These are phyloP conservation scores for Phrynocephalus forsythii DNA, from an alignment of 2,797 vertebrate genomes.

Conservation along the genomic window DNA sequence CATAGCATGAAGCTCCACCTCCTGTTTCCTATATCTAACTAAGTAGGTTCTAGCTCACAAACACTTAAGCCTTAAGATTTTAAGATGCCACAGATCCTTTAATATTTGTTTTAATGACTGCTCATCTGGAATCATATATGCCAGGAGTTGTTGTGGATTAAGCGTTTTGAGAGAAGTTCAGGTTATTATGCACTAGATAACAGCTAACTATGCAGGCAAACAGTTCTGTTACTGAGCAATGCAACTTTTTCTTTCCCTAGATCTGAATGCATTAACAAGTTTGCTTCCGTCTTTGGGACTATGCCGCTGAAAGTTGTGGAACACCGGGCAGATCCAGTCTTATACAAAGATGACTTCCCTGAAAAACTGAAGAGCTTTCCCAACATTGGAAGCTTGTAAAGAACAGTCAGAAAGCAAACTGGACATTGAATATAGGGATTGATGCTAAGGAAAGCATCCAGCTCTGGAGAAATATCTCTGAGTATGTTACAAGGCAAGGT, in stretches of 20 bases:
- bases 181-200: conserved; percentile 3
- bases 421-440: neutral
- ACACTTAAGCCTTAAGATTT: neutral
- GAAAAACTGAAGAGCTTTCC: conserved; percentile 99
- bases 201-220: neutral
- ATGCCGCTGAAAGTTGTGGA: conserved; percentile 99
- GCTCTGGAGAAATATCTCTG: conserved; percentile 6
- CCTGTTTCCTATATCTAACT: conserved; percentile 42
- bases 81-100: neutral
- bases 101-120: neutral
- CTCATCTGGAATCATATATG: neutral
- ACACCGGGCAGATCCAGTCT: conserved; percentile 94
- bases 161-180: conserved; percentile 39
- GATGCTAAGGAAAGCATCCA: neutral
- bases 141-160: conserved; percentile 37
- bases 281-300: conserved; percentile 95
- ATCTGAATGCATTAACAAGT: conserved; percentile 99
- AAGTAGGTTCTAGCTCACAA: neutral
- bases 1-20: conserved; percentile 27
- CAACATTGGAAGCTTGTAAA: conserved; percentile 96
- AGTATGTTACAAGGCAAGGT: neutral
- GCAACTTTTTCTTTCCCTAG: conserved; percentile 71
- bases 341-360: conserved; percentile 98
- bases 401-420: neutral
- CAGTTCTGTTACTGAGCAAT: conserved; percentile 34